Evolutionary conservation across 2,797 vertebrate genomes (phyloP).

Genomic region (Leptoclinus maculatus): DNA sequence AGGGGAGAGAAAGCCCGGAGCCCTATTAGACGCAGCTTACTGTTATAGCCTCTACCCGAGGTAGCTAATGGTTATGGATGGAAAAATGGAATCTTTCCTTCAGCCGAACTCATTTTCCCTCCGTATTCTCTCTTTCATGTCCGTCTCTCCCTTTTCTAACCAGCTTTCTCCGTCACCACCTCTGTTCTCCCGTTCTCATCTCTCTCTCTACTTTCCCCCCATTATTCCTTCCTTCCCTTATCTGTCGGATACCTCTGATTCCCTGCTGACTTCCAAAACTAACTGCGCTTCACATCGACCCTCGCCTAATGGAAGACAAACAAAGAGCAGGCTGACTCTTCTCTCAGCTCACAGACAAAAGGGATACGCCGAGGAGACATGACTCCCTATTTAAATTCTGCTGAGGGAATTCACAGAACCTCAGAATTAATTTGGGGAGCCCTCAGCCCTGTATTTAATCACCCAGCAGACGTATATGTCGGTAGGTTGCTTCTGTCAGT

Average conservation of each 20-base stretch:
- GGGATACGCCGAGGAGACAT: background rate
- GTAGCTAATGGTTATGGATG: slow-evolving; percentile 39
- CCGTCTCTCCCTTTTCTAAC: background rate
- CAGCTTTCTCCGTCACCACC: slow-evolving; percentile 18
- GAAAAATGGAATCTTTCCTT: slow-evolving; percentile 24
- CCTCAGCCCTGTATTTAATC: slow-evolving; percentile 15
- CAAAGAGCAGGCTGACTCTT: slow-evolving; percentile 33
- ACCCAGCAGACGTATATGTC: background rate
- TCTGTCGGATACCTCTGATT: slow-evolving; percentile 38
- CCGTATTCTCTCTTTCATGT: slow-evolving; percentile 5
- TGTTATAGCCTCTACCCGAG: slow-evolving; percentile 13
- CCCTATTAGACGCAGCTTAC: slow-evolving; percentile 21
- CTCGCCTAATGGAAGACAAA: slow-evolving; percentile 50
- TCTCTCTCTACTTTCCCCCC: background rate
- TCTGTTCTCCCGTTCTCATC: background rate
- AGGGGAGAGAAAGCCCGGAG: slow-evolving; percentile 22
- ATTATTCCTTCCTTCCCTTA: slow-evolving; percentile 16
- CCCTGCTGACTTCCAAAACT: slow-evolving; percentile 50
- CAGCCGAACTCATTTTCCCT: slow-evolving; percentile 27
- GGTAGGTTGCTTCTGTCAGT: slow-evolving; percentile 16
- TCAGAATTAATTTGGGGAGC: slow-evolving; percentile 39
- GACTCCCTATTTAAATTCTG: slow-evolving; percentile 19
- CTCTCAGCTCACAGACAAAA: slow-evolving; percentile 30
- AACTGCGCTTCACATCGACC: slow-evolving; percentile 53
- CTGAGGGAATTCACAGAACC: slow-evolving; percentile 32